A percentile compares a stretch with the other conserved stretches of the same genome.
These are phyloP conservation scores for Rutilus rutilus DNA, from an alignment of 2,113 vertebrate species.

Conservation along the genomic window DNA sequence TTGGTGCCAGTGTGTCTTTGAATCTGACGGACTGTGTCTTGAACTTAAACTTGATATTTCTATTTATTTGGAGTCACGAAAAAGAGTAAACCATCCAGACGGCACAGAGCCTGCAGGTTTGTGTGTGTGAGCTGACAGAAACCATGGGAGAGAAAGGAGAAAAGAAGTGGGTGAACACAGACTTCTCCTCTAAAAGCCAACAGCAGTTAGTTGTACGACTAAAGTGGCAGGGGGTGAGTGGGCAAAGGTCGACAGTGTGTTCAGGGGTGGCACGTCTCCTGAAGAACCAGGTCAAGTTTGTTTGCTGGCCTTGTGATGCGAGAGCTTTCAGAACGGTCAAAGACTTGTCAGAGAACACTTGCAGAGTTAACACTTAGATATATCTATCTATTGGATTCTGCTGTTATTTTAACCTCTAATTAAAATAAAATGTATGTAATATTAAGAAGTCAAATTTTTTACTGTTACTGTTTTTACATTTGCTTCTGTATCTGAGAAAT, in stretches of 20 bases:
- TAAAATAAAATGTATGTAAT: background rate
- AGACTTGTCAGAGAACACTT: background rate
- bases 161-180: conserved; percentile 15
- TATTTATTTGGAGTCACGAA: background rate
- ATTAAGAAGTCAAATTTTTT: background rate
- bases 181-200: conserved; percentile 27
- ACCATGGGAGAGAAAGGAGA: background rate
- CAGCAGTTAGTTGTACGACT: conserved; percentile 12
- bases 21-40: background rate
- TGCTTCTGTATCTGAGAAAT: too few species aligned
- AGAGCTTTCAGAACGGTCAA: conserved; percentile 32
- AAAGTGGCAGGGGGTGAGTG: background rate
- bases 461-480: too few species aligned
- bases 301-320: conserved; percentile 6
- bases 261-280: background rate
- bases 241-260: conserved; percentile 2
- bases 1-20: background rate
- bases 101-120: background rate
- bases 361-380: background rate
- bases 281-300: conserved; percentile 39
- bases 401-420: background rate
- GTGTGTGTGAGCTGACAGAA: conserved; percentile 2
- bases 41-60: background rate
- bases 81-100: background rate
- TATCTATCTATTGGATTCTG: background rate